A percentile compares a stretch with the other conserved stretches of the same genome.
These are phyloP conservation scores for Agapornis canus DNA, from an alignment of 2,797 vertebrate genomes.

Conservation along the genomic window DNA sequence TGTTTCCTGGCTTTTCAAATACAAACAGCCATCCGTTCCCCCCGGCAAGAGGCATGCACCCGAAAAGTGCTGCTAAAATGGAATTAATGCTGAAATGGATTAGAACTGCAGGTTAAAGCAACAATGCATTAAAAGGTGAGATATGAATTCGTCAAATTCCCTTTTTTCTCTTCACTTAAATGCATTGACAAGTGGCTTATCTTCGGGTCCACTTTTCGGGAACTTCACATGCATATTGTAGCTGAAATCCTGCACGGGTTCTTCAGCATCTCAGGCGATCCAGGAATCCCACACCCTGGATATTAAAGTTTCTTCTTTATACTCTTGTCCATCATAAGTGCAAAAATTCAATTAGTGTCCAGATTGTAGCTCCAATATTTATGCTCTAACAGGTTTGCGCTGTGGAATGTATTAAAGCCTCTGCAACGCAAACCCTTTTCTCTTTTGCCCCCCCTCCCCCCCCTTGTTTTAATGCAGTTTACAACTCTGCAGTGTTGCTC, in stretches of 20 bases:
- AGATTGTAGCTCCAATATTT: slow-evolving; percentile 44
- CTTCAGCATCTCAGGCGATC: slow-evolving; percentile 66
- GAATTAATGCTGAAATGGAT: slow-evolving; percentile 60
- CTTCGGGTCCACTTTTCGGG: slow-evolving; percentile 60
- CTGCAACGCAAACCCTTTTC: slow-evolving; percentile 65
- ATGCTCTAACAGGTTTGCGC: slow-evolving; percentile 74
- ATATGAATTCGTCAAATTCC: slow-evolving; percentile 58
- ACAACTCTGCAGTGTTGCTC: slow-evolving; percentile 78
- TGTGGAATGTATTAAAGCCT: slow-evolving; percentile 63
- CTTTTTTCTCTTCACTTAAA: slow-evolving; percentile 59
- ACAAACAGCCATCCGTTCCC: slow-evolving; percentile 55
- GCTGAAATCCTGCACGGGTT: slow-evolving; percentile 51
- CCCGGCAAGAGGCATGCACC: slow-evolving; percentile 56
- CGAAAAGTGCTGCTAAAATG: slow-evolving; percentile 51
- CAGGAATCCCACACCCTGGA: slow-evolving; percentile 64
- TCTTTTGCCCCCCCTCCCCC: neutral
- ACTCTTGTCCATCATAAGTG: slow-evolving; percentile 43
- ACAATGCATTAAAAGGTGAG: slow-evolving; percentile 61
- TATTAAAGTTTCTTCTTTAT: slow-evolving; percentile 79
- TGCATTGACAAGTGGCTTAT: slow-evolving; percentile 33
- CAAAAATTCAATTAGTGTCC: slow-evolving; percentile 49
- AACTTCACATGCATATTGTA: slow-evolving; percentile 66
- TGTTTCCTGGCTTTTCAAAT: slow-evolving; percentile 62
- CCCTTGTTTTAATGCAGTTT: slow-evolving; percentile 67
- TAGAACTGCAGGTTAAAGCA: slow-evolving; percentile 67